Evolutionary conservation across 2,797 vertebrate genomes (phyloP), one percentile per base, ranked within the genome.

Genomic region (Chlorospingus flavigularis): DNA sequence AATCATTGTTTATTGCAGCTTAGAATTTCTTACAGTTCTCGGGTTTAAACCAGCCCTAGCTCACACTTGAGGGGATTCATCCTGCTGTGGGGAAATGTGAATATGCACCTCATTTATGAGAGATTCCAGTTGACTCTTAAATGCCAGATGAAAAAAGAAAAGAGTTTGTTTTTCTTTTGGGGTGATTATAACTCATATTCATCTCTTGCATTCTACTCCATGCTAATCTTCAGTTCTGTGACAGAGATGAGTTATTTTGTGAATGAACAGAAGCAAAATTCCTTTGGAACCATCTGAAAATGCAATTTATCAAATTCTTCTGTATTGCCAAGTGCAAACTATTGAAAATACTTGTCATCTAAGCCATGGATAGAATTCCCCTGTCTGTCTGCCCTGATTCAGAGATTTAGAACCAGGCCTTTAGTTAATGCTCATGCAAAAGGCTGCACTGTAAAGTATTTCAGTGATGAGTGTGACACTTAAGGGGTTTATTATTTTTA

Each of bases 1-100:
- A 96, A 96, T 77, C 21, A 4, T 62, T 66, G 51, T 91, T 97
- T 95, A 91, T 96, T 82, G 73, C 15, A 28, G 19, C 80, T 92
- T 55, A n/a, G 54, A 78, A 68, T 81, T 92, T 61, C 86, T 94
- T 84, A 86, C 81, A 66, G 33, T 60, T 86, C 72, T 80, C 24
- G 6, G 28, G 70, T 81, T 78, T 65, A 58, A 84, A 58, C 8
- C 51, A 75, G 35, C 25, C 85, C 79, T 28, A 15, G 12, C 51
- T 66, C 53, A 55, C 48, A 47, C 25, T 25, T 43, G n/a, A 86
- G 35, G 16, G n/a, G 37, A 58, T 81, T 82, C 30, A 24, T 43
- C 66, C 26, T 65, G 18, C 42, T 31, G 26, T 15, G 50, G 33
- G 47, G 40, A 85, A 79, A 61, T 48, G 35, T 4, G 48, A 86